These are phyloP conservation scores for Meloidogyne exigua DNA, from an alignment of 1,140 invertebrate genomes.

Conservation along the genomic window DNA sequence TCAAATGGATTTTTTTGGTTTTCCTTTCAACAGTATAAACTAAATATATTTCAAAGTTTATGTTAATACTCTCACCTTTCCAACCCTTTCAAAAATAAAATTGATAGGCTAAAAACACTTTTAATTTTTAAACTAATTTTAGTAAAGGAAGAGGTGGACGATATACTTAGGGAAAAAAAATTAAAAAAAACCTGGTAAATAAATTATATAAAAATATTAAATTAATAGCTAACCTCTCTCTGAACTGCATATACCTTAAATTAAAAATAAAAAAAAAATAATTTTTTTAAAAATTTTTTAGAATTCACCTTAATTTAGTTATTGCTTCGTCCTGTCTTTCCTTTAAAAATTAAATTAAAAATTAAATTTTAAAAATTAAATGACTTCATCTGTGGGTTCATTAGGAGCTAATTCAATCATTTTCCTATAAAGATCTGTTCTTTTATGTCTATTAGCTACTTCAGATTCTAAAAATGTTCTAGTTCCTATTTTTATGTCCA, in stretches of 20 bases:
- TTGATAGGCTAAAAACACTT: too few relatives aligned
- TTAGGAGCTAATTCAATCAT: slow-evolving; percentile 89
- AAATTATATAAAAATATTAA: too few relatives aligned
- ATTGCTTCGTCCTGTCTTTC: slow-evolving; percentile 83
- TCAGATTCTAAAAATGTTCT: slow-evolving; percentile 87
- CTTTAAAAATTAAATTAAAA: background rate
- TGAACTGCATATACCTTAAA: slow-evolving; percentile 70
- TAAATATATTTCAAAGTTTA: too few relatives aligned
- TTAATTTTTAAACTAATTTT: too few relatives aligned
- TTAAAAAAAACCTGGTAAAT: too few relatives aligned
- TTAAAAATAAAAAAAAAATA: background rate
- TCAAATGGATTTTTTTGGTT: too few relatives aligned
- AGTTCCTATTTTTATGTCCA: slow-evolving; percentile 85
- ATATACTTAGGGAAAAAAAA: too few relatives aligned
- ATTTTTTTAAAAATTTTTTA: background rate
- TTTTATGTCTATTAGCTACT: slow-evolving; percentile 78
- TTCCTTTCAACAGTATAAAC: too few relatives aligned
- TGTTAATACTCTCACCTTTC: too few relatives aligned
- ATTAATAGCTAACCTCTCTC: slow-evolving; percentile 73
- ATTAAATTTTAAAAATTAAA: slow-evolving; percentile 70
- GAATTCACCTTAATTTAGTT: slow-evolving; percentile 38
- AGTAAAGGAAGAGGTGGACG: too few relatives aligned
- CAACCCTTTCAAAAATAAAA: too few relatives aligned
- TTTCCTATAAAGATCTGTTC: slow-evolving; percentile 90
- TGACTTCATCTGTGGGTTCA: slow-evolving; percentile 86